Conservation (phyloP, 2,888 invertebrate species). For the Heliconius ismenius region DNA sequence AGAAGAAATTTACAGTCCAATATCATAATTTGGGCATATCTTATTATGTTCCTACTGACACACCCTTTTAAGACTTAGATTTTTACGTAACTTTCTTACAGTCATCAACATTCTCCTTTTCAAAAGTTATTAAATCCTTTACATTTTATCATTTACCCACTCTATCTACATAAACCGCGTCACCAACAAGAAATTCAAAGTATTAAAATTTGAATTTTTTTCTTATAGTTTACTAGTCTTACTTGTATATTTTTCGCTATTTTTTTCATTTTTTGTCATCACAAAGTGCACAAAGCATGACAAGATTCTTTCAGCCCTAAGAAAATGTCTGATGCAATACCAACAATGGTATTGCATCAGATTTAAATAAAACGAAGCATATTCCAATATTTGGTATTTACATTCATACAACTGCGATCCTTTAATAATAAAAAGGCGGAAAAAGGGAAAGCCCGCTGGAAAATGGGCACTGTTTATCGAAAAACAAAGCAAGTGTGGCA, state of each 20-base stretch:
- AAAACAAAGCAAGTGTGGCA: conserved; percentile 71
- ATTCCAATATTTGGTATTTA: conserved; percentile 57
- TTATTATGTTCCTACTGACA: too few relatives aligned
- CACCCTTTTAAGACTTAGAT: too few relatives aligned
- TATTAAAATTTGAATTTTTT: too few relatives aligned
- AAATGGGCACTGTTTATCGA: conserved; percentile 73
- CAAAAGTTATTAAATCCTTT: too few relatives aligned
- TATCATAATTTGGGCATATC: too few relatives aligned
- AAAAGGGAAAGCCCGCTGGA: conserved; percentile 62
- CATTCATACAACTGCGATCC: conserved; percentile 64
- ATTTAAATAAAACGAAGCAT: conserved; percentile 37
- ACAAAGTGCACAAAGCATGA: not conserved
- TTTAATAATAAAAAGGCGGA: conserved; percentile 73
- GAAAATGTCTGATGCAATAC: not conserved
- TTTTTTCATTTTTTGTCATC: too few relatives aligned
- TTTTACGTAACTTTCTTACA: too few relatives aligned
- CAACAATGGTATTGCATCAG: conserved; percentile 7
- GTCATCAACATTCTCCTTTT: too few relatives aligned
- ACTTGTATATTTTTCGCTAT: not conserved
- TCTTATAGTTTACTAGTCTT: not conserved
- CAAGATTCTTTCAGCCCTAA: not conserved
- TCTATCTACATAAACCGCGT: too few relatives aligned
- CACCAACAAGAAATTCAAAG: too few relatives aligned
- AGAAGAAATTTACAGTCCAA: too few relatives aligned
- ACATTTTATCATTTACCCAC: too few relatives aligned